These are phyloP conservation scores for Thrips palmi DNA, from an alignment of 1,140 invertebrate species.

Conservation along the genomic window DNA sequence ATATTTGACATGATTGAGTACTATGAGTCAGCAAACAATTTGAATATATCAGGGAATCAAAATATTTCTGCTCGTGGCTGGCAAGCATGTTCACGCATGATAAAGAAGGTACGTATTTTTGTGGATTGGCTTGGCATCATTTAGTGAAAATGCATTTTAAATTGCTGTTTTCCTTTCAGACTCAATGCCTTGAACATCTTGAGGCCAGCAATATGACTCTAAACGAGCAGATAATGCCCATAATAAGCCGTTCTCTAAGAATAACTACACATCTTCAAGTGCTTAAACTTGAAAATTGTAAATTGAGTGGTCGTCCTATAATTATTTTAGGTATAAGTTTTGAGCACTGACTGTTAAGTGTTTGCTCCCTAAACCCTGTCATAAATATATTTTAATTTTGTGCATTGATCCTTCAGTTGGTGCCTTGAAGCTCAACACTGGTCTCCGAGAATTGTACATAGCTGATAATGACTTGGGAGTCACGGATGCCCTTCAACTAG, in stretches of 20 bases:
- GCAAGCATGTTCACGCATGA: slow-evolving; percentile 59
- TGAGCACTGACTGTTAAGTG: slow-evolving; percentile 11
- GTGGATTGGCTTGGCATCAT: not conserved
- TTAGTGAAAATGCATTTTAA: not conserved
- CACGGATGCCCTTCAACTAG: slow-evolving; percentile 59
- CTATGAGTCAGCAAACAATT: slow-evolving; percentile 60
- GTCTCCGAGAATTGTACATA: slow-evolving; percentile 60
- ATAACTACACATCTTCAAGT: slow-evolving; percentile 44
- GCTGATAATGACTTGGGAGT: slow-evolving; percentile 60
- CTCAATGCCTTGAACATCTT: slow-evolving; percentile 45
- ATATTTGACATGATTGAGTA: slow-evolving; percentile 85
- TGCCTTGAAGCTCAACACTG: slow-evolving; percentile 60
- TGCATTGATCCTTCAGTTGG: slow-evolving; percentile 34
- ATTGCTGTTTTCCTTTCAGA: slow-evolving; percentile 28
- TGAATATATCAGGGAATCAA: slow-evolving; percentile 60
- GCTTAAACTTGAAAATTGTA: slow-evolving; percentile 55
- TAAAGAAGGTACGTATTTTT: slow-evolving; percentile 43
- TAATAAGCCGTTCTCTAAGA: slow-evolving; percentile 46
- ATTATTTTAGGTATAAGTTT: slow-evolving; percentile 42
- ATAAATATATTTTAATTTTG: slow-evolving; percentile 7
- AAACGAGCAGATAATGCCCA: slow-evolving; percentile 46
- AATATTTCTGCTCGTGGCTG: slow-evolving; percentile 56
- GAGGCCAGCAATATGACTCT: slow-evolving; percentile 44
- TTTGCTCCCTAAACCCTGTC: not conserved
- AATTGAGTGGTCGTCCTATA: slow-evolving; percentile 40